phyloP scores from a whole-genome alignment of 2,797 vertebrate genomes.

The Otolemur crassicaudatus region DNA sequence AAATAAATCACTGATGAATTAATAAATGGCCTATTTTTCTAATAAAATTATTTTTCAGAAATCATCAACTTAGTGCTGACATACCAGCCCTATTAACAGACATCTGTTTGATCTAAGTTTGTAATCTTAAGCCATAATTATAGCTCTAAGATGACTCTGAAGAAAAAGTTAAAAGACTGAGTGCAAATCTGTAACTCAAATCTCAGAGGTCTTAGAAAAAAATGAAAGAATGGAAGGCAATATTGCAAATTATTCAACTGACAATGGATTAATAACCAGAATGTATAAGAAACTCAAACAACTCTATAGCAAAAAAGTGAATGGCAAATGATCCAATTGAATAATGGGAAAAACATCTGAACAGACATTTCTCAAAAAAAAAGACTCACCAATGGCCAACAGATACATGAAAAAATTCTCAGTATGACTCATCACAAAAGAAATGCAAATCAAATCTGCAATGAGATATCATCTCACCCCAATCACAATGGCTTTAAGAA shows the following conservation, averaged over 20 bases:
- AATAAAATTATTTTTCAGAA: background rate
- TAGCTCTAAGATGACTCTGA: background rate
- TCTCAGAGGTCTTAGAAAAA: background rate
- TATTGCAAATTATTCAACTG: background rate
- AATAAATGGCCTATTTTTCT: background rate
- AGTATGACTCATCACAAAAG: background rate
- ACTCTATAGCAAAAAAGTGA: background rate
- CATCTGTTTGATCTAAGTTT: background rate
- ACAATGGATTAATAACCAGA: background rate
- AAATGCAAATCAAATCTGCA: background rate
- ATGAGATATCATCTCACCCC: background rate
- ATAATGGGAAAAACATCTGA: background rate
- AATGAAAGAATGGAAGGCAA: background rate
- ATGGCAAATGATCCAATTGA: background rate
- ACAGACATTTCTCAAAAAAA: background rate
- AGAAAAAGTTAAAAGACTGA: constrained; percentile 11
- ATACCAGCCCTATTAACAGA: background rate
- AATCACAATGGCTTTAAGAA: background rate
- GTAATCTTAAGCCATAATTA: background rate
- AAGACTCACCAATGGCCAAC: background rate
- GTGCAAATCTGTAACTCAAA: background rate
- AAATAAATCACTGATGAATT: background rate
- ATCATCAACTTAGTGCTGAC: background rate
- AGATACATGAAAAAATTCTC: background rate
- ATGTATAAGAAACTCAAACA: background rate